phyloP scores from a whole-genome alignment of 2,797 vertebrate species.

The Bradypodion ventrale region DNA sequence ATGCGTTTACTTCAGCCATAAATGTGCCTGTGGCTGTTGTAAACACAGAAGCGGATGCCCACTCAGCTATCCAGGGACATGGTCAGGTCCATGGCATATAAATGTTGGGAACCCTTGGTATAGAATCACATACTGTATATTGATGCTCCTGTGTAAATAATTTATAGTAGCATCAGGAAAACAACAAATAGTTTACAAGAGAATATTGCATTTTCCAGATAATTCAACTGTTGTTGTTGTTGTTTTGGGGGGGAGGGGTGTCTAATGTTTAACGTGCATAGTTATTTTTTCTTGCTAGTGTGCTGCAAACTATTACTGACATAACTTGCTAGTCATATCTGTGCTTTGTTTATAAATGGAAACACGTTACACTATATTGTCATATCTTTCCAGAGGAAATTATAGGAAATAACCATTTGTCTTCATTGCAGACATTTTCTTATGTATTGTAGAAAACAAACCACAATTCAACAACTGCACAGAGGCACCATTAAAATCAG shows the following conservation, averaged over 20 bases:
- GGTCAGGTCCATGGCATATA: too few species aligned
- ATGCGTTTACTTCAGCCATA: too few species aligned
- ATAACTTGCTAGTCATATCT: constrained; percentile 51
- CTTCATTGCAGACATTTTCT: constrained; percentile 74
- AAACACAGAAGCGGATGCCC: too few species aligned
- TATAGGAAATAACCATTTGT: constrained; percentile 70
- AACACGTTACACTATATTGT: constrained; percentile 43
- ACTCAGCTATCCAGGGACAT: too few species aligned
- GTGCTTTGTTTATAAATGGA: constrained; percentile 62
- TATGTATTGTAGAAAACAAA: constrained; percentile 74
- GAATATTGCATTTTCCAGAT: background rate
- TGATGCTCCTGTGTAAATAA: constrained; percentile 10
- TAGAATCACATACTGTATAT: too few species aligned
- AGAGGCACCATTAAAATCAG: constrained; percentile 81
- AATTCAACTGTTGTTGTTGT: too few species aligned
- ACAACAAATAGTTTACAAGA: constrained; percentile 14
- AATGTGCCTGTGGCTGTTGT: too few species aligned
- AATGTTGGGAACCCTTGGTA: too few species aligned
- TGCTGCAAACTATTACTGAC: constrained; percentile 46
- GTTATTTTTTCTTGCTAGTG: constrained; percentile 60
- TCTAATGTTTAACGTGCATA: constrained; percentile 31
- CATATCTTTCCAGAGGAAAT: constrained; percentile 69
- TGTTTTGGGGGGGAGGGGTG: too few species aligned
- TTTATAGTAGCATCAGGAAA: background rate
- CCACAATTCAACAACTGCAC: constrained; percentile 73